Percentiles rank a stretch among this genome's conserved stretches.
phyloP scores from a whole-genome alignment of 2,797 vertebrate species.

The Lemur catta region DNA sequence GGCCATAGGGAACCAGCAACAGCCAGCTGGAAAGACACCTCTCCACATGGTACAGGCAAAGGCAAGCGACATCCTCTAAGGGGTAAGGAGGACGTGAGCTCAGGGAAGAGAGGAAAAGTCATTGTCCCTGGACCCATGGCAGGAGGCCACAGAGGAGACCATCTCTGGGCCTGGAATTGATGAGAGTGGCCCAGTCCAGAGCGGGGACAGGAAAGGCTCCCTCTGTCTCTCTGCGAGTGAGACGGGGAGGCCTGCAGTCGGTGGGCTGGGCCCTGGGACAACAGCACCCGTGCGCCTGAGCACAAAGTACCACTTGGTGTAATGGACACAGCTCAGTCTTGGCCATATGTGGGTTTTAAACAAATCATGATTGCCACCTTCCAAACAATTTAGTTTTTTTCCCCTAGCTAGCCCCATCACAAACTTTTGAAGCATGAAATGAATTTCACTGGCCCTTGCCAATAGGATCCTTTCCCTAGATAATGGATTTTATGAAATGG shows the following conservation, averaged over 20 bases:
- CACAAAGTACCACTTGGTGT: constrained; percentile 58
- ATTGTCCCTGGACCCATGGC: fast-evolving
- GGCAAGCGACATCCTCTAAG: fast-evolving
- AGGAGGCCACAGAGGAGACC: not conserved
- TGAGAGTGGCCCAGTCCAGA: not conserved
- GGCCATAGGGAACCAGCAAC: too few species aligned
- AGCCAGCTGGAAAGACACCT: not conserved
- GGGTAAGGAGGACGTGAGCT: not conserved
- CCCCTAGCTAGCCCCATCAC: constrained; percentile 81
- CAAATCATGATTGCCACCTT: constrained; percentile 78
- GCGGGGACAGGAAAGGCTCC: not conserved
- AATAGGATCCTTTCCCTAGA: constrained; percentile 83
- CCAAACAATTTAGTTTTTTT: constrained; percentile 74
- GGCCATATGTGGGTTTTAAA: constrained; percentile 80
- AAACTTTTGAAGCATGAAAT: constrained; percentile 89
- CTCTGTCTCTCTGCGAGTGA: not conserved
- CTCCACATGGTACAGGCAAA: too few species aligned
- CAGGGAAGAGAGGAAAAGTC: not conserved
- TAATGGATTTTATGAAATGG: constrained; percentile 85
- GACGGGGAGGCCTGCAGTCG: not conserved
- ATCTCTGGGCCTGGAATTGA: not conserved
- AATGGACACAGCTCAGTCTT: constrained; percentile 78
- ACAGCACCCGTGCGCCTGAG: constrained; percentile 47
- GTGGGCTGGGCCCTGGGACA: not conserved
- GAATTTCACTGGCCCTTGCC: constrained; percentile 83